A percentile compares a stretch with the other conserved stretches of the same genome.
These are phyloP conservation scores for Plagodis pulveraria DNA, from an alignment of 2,888 invertebrate genomes.

Conservation along the genomic window DNA sequence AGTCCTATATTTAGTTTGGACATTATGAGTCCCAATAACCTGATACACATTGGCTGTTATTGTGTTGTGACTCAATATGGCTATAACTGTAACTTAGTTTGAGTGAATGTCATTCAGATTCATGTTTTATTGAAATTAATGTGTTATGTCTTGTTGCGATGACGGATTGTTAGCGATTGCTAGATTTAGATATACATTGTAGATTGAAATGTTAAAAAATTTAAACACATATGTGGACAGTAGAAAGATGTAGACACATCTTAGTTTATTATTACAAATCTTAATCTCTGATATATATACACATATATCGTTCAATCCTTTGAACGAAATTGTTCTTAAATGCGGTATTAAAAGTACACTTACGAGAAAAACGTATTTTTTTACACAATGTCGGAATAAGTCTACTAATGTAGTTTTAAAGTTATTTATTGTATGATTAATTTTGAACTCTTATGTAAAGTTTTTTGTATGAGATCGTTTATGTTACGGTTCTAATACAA, in stretches of 20 bases:
- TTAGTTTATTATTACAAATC: no score
- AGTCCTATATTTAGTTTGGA: no score
- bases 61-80: not conserved
- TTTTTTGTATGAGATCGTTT: not conserved
- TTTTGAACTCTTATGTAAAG: no score
- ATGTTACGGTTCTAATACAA: no score
- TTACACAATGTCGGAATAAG: not conserved
- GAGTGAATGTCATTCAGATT: not conserved
- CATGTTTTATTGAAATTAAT: not conserved
- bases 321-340: no score
- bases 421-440: not conserved
- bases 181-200: constrained; percentile 15
- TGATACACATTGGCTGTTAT: no score
- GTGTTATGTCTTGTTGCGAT: constrained; percentile 9
- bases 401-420: not conserved
- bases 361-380: not conserved
- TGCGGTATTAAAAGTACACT: no score
- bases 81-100: not conserved
- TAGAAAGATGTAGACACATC: not conserved
- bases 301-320: no score
- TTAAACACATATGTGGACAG: not conserved
- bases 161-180: constrained; percentile 20
- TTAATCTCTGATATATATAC: no score
- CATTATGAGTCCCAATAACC: no score
- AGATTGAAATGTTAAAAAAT: constrained; percentile 19